phyloP scores from a whole-genome alignment of 2,797 vertebrate genomes.

The Lates japonicus region DNA sequence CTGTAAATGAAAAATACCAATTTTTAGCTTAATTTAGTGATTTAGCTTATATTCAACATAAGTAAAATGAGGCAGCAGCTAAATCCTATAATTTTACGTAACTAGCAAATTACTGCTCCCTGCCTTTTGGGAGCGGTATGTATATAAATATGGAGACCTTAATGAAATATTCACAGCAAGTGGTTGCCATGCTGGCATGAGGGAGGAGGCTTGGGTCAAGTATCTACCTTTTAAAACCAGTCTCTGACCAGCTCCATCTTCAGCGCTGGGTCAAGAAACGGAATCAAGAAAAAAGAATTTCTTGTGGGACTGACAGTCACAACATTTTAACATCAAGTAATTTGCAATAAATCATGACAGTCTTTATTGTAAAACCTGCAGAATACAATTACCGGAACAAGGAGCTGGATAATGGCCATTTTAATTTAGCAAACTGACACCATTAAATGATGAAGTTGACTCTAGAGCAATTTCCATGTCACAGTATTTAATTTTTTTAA shows the following conservation, averaged over 20 bases:
- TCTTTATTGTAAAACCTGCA: conserved; percentile 12
- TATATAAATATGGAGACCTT: conserved; percentile 11
- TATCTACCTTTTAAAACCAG: neutral
- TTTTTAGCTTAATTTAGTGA: no score
- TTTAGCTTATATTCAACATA: neutral
- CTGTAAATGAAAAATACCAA: neutral
- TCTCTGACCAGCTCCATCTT: neutral
- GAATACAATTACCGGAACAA: conserved; percentile 25
- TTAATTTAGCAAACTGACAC: conserved; percentile 37
- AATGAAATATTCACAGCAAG: neutral
- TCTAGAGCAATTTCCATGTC: conserved; percentile 11
- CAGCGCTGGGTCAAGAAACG: neutral
- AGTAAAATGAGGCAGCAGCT: neutral
- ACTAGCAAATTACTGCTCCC: neutral
- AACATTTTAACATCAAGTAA: conserved; percentile 23
- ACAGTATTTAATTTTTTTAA: conserved; percentile 24
- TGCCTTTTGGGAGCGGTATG: neutral
- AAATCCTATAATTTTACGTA: no score
- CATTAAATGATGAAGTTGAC: conserved; percentile 33
- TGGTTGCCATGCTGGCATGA: neutral
- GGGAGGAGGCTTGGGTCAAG: neutral
- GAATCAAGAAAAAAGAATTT: neutral
- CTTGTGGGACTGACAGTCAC: neutral
- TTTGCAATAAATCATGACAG: conserved; percentile 2
- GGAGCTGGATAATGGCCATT: conserved; percentile 14